These are phyloP conservation scores for Pristionchus mayeri DNA, from an alignment of 2,888 invertebrate genomes.

Conservation along the genomic window DNA sequence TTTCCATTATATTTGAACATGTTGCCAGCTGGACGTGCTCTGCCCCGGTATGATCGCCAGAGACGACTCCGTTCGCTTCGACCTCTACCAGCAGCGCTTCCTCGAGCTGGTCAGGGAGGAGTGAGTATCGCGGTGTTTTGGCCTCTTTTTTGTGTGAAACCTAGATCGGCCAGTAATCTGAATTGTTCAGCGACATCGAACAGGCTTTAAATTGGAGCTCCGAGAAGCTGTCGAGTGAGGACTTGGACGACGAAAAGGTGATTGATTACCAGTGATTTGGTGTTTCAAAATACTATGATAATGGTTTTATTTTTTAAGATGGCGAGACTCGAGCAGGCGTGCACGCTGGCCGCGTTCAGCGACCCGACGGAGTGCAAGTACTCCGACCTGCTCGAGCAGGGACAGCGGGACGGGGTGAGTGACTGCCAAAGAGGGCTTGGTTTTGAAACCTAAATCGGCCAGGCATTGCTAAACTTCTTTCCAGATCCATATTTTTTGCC, in stretches of 20 bases:
- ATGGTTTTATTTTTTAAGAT: too few species aligned
- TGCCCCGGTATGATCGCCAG: constrained; percentile 7
- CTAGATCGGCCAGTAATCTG: too few species aligned
- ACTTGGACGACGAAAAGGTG: constrained; percentile 26
- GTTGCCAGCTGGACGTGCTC: constrained; percentile 11
- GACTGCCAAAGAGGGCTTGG: background rate
- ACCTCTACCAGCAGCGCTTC: constrained; percentile 34
- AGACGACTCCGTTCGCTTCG: background rate
- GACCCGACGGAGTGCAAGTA: constrained; percentile 26
- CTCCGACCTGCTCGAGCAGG: constrained; percentile 37
- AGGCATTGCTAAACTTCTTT: too few species aligned
- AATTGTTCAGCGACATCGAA: constrained; percentile 14
- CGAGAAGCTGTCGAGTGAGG: constrained; percentile 24
- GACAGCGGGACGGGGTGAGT: constrained; percentile 26
- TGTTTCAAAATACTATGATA: too few species aligned
- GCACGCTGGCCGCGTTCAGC: constrained; percentile 33
- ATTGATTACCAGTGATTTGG: background rate
- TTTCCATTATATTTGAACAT: background rate
- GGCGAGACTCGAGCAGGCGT: background rate
- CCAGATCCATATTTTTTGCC: too few species aligned
- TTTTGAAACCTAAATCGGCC: background rate
- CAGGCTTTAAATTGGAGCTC: constrained; percentile 10
- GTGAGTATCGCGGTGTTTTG: too few species aligned
- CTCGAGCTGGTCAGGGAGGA: constrained; percentile 33
- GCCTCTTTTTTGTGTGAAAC: too few species aligned